Evolutionary conservation across 2,113 vertebrate genomes (phyloP), one percentile per base, ranked within the genome.

Genomic region (Gyps fulvus): DNA sequence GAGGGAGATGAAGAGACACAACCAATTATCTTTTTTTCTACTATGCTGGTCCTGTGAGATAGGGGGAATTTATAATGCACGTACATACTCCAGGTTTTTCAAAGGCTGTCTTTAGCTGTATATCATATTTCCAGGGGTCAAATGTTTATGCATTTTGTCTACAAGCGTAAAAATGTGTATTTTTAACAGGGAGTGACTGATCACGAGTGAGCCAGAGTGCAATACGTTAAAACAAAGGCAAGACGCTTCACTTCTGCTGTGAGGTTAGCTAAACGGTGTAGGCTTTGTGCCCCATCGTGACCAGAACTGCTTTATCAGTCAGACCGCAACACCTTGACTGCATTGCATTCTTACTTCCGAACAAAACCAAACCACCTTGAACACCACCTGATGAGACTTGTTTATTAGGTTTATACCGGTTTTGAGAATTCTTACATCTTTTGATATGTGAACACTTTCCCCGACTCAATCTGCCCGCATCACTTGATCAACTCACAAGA

Each of bases 71-170:
- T 91, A 84, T 83, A 95, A 74, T 16, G 77, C 77, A 70, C 1
- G 0, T 82, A 71, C 65, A 57, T 43, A 55, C 20, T 83, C 43
- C 91, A 82, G 42, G 58, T 65, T 87, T 83, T 83, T 65, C 49
- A 73, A 91, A 67, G 71, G 36, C 59, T 90, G 76, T 79, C 87
- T 94, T 89, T 70, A 91, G 92, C 67, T 80, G 40, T 83, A 42
- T 90, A 93, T 96, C 83, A 54, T 83, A 43, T 95, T 94, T 93
- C 66, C 52, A 54, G 80, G 34, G 82, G 93, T 95, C 93, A 97
- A 91, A 95, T 93, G 58, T 95, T 95, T 95, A 83, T 59, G 74
- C 62, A 50, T 91, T 91, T 95, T 94, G 78, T 77, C 94, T 90
- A 73, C 74, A 81, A 58, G 49, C 85, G 42, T 85, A 77, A 87